Conservation (phyloP, 2,797 vertebrate genomes). For the Hemibagrus guttatus region DNA sequence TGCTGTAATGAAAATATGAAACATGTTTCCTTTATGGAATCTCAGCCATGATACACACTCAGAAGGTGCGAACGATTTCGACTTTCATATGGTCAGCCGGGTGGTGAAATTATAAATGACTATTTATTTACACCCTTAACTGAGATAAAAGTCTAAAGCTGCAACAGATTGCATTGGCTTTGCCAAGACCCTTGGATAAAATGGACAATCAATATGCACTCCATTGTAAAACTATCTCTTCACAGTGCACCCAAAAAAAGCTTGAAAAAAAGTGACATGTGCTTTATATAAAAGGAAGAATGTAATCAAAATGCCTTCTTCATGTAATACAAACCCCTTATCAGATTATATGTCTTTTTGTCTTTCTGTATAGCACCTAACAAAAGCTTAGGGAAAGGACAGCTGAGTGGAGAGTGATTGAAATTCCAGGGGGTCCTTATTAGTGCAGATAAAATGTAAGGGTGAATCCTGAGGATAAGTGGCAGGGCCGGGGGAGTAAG, state of each 20-base stretch:
- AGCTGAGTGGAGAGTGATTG: neutral
- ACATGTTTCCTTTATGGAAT: neutral
- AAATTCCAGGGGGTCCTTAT: slow-evolving; percentile 37
- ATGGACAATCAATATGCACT: slow-evolving; percentile 23
- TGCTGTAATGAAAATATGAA: neutral
- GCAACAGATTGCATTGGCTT: slow-evolving; percentile 27
- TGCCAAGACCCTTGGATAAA: slow-evolving; percentile 22
- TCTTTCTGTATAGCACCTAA: neutral
- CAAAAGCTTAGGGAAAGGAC: slow-evolving; percentile 10
- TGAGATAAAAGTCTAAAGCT: slow-evolving; percentile 13
- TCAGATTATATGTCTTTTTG: neutral
- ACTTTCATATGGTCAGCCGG: neutral
- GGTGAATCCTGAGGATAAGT: slow-evolving; percentile 64
- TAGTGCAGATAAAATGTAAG: slow-evolving; percentile 37
- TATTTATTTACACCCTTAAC: slow-evolving; percentile 32
- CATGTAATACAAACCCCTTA: neutral
- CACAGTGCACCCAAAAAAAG: slow-evolving; percentile 1
- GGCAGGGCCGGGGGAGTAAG: slow-evolving; percentile 65
- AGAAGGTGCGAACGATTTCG: neutral
- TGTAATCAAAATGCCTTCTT: slow-evolving; percentile 11
- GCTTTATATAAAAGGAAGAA: neutral
- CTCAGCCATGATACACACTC: neutral
- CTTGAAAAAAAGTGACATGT: neutral
- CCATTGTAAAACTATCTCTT: slow-evolving; percentile 1
- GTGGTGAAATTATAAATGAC: slow-evolving; percentile 5